A percentile compares a stretch with the other conserved stretches of the same genome.
Evolutionary conservation across 2,113 vertebrate genomes (phyloP).

Genomic region (Gasterosteus aculeatus): DNA sequence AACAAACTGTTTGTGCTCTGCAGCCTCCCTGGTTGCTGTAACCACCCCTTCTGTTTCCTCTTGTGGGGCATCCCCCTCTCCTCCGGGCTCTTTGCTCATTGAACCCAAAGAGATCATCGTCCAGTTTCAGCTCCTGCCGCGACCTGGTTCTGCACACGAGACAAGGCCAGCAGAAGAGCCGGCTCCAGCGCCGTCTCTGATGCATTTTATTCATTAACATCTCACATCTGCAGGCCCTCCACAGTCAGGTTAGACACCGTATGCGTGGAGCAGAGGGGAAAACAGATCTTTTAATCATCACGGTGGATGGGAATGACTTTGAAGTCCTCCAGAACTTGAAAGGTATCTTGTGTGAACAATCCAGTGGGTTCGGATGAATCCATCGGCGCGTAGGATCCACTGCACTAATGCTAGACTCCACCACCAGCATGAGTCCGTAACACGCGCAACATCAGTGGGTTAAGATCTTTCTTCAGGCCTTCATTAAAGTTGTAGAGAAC

Average conservation of each 20-base stretch:
- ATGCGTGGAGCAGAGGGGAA: slow-evolving; percentile 3
- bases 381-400: not conserved
- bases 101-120: slow-evolving; percentile 20
- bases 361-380: slow-evolving; percentile 19
- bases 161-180: not conserved
- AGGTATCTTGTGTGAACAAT: slow-evolving; percentile 22
- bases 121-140: slow-evolving; percentile 9
- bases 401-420: slow-evolving; percentile 26
- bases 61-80: slow-evolving; percentile 19
- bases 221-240: too few relatives aligned
- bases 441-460: not conserved
- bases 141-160: slow-evolving; percentile 22
- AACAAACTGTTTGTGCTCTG: slow-evolving; percentile 41
- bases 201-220: too few relatives aligned
- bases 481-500: slow-evolving; percentile 31
- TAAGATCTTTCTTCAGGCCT: slow-evolving; percentile 32
- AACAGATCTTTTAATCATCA: too few relatives aligned
- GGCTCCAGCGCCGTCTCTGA: not conserved
- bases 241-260: not conserved
- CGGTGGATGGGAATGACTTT: not conserved
- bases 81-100: slow-evolving; percentile 32
- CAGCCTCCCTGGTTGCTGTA: slow-evolving; percentile 4
- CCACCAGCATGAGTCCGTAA: not conserved
- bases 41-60: too few relatives aligned
- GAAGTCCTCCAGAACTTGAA: slow-evolving; percentile 5